Conservation (phyloP, 2,113 vertebrate species). For the Bubo blakistoni region DNA sequence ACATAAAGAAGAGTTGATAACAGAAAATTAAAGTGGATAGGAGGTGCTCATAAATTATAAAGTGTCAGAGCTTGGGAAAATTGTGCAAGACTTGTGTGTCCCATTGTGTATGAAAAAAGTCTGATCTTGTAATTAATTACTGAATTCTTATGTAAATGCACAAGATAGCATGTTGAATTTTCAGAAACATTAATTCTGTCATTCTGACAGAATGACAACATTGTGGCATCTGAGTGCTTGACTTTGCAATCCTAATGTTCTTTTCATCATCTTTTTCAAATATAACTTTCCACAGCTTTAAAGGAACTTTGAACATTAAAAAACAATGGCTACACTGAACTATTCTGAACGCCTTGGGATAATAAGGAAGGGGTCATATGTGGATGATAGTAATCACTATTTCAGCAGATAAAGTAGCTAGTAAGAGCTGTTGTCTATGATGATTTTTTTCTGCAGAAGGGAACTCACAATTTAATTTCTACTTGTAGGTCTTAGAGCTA, state of each 20-base stretch:
- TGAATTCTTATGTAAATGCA: neutral
- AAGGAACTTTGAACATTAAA: neutral
- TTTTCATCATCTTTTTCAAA: neutral
- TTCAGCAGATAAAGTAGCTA: neutral
- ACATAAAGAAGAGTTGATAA: neutral
- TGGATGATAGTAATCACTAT: neutral
- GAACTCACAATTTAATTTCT: neutral
- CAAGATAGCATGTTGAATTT: neutral
- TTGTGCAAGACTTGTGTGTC: neutral
- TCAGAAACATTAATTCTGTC: neutral
- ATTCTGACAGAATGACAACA: neutral
- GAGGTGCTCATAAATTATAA: neutral
- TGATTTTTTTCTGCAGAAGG: neutral
- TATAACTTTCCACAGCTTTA: neutral
- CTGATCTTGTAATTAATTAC: neutral
- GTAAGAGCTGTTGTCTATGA: neutral
- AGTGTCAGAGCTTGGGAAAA: neutral
- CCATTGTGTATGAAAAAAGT: neutral
- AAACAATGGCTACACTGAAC: neutral
- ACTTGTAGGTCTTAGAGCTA: no score
- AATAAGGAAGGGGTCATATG: neutral
- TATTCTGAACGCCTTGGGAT: neutral
- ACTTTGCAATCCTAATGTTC: neutral
- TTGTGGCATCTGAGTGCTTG: neutral
- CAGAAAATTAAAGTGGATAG: neutral